phyloP scores from a whole-genome alignment of 2,797 vertebrate genomes.

The Chromis chromis region DNA sequence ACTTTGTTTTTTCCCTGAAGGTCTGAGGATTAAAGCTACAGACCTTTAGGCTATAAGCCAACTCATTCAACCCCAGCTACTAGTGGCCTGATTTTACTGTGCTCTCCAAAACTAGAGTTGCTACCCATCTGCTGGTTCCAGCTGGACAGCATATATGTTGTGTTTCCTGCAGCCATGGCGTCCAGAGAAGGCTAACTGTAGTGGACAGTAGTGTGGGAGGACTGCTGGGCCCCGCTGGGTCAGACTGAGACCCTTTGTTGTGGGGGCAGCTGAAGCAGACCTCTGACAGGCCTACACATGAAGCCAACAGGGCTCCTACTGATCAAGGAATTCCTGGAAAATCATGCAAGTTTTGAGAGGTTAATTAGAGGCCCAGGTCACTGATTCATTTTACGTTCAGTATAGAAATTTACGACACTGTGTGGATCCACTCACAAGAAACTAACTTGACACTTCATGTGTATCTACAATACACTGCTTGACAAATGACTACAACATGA shows the following conservation, averaged over 20 bases:
- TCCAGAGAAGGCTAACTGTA: slow-evolving; percentile 35
- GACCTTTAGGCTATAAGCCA: slow-evolving; percentile 23
- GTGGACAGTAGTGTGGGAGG: slow-evolving; percentile 45
- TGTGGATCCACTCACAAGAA: background rate
- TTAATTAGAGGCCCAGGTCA: background rate
- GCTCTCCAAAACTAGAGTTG: slow-evolving; percentile 19
- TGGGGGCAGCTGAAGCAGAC: slow-evolving; percentile 45
- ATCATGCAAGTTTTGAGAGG: background rate
- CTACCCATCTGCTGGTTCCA: slow-evolving; percentile 58
- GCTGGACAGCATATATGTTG: slow-evolving; percentile 53
- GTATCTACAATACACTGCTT: background rate
- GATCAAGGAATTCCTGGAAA: slow-evolving; percentile 44
- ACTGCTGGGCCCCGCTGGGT: slow-evolving; percentile 29
- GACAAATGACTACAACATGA: too few relatives aligned
- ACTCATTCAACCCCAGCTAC: slow-evolving; percentile 24
- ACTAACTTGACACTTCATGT: background rate
- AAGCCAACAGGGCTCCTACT: slow-evolving; percentile 10
- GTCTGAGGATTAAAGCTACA: slow-evolving; percentile 18
- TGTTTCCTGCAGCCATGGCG: slow-evolving; percentile 25
- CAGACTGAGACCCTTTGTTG: slow-evolving; percentile 52
- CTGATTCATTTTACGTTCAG: background rate
- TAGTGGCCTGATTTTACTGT: slow-evolving; percentile 26
- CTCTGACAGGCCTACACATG: slow-evolving; percentile 20
- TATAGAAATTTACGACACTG: background rate
- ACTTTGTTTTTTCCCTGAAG: slow-evolving; percentile 26